These are phyloP conservation scores for Netta rufina DNA, from an alignment of 2,797 vertebrate genomes.

Conservation along the genomic window DNA sequence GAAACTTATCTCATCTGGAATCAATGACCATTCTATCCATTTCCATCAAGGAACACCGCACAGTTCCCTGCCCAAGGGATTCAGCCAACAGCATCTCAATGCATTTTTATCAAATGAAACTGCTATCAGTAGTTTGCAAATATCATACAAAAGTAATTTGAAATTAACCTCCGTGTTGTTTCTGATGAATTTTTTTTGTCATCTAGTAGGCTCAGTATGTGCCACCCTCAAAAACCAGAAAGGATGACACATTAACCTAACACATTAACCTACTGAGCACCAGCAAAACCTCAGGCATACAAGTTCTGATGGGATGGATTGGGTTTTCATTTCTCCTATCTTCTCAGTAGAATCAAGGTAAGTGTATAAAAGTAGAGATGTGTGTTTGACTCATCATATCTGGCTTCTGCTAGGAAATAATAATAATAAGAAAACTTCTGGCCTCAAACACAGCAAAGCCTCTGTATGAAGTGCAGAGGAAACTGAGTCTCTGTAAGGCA, in stretches of 20 bases:
- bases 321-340: neutral
- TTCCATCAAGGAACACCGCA: neutral
- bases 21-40: neutral
- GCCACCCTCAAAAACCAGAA: neutral
- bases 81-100: neutral
- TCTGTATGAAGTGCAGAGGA: neutral
- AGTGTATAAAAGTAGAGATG: neutral
- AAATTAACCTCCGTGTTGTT: neutral
- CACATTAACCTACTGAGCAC: neutral
- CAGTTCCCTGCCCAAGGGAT: neutral
- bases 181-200: neutral
- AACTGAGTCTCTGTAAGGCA: neutral
- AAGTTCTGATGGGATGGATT: neutral
- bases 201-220: neutral
- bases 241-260: neutral
- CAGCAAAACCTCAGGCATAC: neutral
- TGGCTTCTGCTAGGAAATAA: neutral
- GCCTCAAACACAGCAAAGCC: neutral
- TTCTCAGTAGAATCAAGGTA: neutral
- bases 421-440: neutral
- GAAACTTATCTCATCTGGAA: neutral
- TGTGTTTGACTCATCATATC: neutral
- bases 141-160: neutral
- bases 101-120: neutral
- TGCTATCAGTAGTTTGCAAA: neutral